These are phyloP conservation scores for Lynx canadensis DNA, from an alignment of 2,113 vertebrate genomes.

Conservation along the genomic window DNA sequence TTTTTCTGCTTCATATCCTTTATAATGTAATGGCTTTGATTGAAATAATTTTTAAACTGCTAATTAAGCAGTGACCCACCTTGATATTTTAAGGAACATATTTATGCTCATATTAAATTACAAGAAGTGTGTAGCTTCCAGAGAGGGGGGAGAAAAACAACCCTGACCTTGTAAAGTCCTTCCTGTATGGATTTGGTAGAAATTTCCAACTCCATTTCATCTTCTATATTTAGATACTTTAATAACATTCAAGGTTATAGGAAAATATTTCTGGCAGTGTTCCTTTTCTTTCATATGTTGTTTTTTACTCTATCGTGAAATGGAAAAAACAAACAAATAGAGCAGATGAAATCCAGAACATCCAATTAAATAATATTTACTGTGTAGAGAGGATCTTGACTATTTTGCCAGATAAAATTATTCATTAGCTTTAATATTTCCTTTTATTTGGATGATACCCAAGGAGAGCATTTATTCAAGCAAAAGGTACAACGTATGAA, in stretches of 20 bases:
- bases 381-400: neutral
- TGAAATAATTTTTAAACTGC: conserved; percentile 41
- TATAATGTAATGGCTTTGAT: neutral
- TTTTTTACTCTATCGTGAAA: neutral
- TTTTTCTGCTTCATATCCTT: neutral
- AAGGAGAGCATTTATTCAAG: neutral
- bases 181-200: conserved; percentile 51
- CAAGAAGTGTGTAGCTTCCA: neutral
- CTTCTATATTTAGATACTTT: conserved; percentile 69
- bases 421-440: neutral
- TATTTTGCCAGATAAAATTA: neutral
- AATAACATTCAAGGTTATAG: conserved; percentile 65
- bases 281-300: conserved; percentile 20
- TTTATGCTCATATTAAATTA: conserved; percentile 30
- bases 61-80: conserved; percentile 46
- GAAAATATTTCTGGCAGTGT: conserved; percentile 25
- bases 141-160: neutral
- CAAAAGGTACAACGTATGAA: neutral
- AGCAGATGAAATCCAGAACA: neutral
- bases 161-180: conserved; percentile 58
- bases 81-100: conserved; percentile 50
- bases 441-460: neutral
- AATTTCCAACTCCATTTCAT: conserved; percentile 64
- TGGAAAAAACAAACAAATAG: neutral
- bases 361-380: conserved; percentile 40